Evolutionary conservation across 2,888 invertebrate genomes (phyloP), one percentile per base, ranked within the genome.

Genomic region (Drosophila buzzatii): DNA sequence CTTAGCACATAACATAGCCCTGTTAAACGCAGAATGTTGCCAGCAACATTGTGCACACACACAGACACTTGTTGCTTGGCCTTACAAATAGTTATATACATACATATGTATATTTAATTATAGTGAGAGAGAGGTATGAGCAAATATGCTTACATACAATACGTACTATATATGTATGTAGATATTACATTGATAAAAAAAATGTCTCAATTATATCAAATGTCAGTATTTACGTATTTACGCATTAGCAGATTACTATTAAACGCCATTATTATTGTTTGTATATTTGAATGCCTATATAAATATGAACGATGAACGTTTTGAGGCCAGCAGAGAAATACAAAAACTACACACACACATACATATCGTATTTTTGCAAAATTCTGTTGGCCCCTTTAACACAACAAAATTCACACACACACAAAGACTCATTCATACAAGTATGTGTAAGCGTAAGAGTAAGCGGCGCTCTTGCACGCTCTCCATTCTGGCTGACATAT

Each of bases 11-110:
- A 67, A 73, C 75, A 76, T 56, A 73, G 44, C 52, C 45, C 80
- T 77, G 80, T 77, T 65, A 79, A 47, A 16, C 52, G 23, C 45
- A 68, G 33, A 55, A 73, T 73, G 73, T 62, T 73, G 62, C 42
- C 18, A 63, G 59, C 51, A 58, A 69, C 58, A 73, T 67, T 49
- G 7, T 52, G 41, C 41, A 63, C 27, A 49, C 20, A 44, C 44
- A 35, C 62, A 62, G 27, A 51, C 42, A 76, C 66, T 75, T 74
- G 79, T 76, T 70, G 73, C 76, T 58, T 27, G 27, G 47, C 39
- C 76, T 41, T 31, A 20, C 35, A 57, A 49, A 37, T 45, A 49
- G 41, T 8, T 37, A 45, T 39, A 39, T 39, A 39, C 3, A 16
- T 33, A 18, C 10, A 33, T 18, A 18, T 7, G 6, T 51, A 16